Evolutionary conservation across 2,888 invertebrate genomes (phyloP), one percentile per base, ranked within the genome.

Genomic region (Conistra vaccinii): DNA sequence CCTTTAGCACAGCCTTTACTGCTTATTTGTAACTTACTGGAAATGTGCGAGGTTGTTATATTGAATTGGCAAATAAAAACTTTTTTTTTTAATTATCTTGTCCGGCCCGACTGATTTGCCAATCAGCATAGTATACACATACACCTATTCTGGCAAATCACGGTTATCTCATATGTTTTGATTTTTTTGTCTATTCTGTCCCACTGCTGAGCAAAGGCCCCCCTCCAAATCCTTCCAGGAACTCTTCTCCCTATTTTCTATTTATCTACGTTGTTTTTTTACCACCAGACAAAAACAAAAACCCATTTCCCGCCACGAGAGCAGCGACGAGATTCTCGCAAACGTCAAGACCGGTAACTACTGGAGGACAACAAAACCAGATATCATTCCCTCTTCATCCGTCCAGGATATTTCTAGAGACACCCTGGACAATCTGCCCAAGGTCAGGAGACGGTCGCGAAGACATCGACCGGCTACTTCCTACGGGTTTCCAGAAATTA

Each of bases 401-500:
- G 78, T 83, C 57, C 92, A 92, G 69, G 92, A 93, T 12, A 81
- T 90, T 5, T 76, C 87, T 48, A 85, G 86, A 67, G 89, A 90
- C 17, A 85, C 83, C 3, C 57, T 87, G 17, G 94, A 93, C 35
- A 82, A 80, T 45, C 72, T 90, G 6, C 93, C 94, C 0, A 92
- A 90, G 71, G 90, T 93, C 17, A 89, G 93, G 20, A 87, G 95
- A 83, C 87, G 93, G 17, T 93, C 94, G 0, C 88, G 95, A 53
- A 85, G 94, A 12, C 90, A 88, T 26, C 83, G 95, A 74, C 95
- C 95, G 14, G 91, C 90, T 0, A 94, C 96, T 0, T 90, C 94
- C 0, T 92, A 95, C 72, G 95, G 95, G 0, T 96, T 95, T 82
- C 96, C 96, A 76, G 96, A 95, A 88, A 96, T 96, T 70, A 94